Percentiles rank a stretch among this genome's conserved stretches.
phyloP scores from a whole-genome alignment of 2,113 vertebrate species.

The Cepphus grylle region DNA sequence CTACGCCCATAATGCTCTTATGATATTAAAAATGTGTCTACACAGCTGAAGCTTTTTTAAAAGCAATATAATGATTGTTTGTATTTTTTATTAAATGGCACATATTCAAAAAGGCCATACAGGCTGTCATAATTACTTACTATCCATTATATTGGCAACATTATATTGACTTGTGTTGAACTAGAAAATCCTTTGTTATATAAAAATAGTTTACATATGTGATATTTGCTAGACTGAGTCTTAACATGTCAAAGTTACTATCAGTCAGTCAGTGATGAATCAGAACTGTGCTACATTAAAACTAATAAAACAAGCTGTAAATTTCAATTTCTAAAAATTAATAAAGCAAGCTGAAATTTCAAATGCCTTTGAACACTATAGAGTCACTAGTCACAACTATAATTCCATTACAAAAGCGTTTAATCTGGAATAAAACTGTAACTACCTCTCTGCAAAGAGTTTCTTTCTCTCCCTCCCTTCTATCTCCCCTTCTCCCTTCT shows the following conservation, averaged over 20 bases:
- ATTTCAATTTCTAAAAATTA: background rate
- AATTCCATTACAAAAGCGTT: background rate
- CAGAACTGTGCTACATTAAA: background rate
- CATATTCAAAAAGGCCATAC: background rate
- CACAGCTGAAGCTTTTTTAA: background rate
- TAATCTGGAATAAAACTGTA: background rate
- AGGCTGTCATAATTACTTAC: background rate
- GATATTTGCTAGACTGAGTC: background rate
- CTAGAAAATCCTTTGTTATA: background rate
- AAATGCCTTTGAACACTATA: background rate
- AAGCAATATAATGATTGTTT: background rate
- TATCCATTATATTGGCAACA: background rate
- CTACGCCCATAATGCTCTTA: background rate
- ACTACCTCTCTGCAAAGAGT: background rate
- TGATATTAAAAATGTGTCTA: background rate
- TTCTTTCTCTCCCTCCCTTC: too few species aligned
- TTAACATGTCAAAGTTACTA: background rate
- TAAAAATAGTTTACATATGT: background rate
- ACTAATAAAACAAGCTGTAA: background rate
- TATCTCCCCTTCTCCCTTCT: background rate
- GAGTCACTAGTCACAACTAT: background rate
- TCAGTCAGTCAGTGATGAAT: background rate
- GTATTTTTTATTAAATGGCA: background rate
- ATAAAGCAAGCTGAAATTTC: background rate
- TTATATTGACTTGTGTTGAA: background rate